Evolutionary conservation across 2,113 vertebrate species (phyloP).

Genomic region (Epinephelus moara): DNA sequence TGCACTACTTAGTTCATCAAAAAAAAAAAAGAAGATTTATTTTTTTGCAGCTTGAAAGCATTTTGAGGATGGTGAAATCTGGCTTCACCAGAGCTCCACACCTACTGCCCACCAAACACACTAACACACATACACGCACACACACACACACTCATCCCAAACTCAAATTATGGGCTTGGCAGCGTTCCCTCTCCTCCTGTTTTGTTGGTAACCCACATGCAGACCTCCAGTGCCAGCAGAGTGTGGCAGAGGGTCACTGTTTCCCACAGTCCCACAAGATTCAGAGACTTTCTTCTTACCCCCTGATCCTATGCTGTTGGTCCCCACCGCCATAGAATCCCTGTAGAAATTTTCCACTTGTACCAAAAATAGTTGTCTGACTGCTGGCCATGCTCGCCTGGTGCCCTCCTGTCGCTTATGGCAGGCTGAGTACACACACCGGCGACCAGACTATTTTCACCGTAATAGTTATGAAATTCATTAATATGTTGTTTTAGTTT

Average conservation of each 20-base stretch:
- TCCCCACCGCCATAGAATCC: conserved; percentile 55
- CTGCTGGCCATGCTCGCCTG: conserved; percentile 52
- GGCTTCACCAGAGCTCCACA: conserved; percentile 29
- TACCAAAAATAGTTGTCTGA: conserved; percentile 77
- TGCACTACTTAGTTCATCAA: not conserved
- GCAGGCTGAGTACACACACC: conserved; percentile 56
- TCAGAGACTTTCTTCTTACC: conserved; percentile 68
- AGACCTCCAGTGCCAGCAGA: conserved; percentile 70
- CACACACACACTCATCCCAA: conserved; percentile 54
- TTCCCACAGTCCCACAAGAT: conserved; percentile 68
- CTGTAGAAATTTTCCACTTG: conserved; percentile 76
- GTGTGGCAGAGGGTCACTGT: conserved; percentile 76
- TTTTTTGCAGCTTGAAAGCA: conserved; percentile 28
- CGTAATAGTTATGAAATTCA: conserved; percentile 62
- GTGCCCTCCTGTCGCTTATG: conserved; percentile 74
- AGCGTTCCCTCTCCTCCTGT: conserved; percentile 59
- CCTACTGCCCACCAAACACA: conserved; percentile 56
- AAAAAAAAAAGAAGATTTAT: not conserved
- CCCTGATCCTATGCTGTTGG: conserved; percentile 63
- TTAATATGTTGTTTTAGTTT: conserved; percentile 52
- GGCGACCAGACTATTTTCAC: conserved; percentile 57
- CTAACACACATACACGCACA: not conserved
- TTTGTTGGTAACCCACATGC: conserved; percentile 79
- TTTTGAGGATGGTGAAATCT: conserved; percentile 54
- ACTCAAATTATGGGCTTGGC: conserved; percentile 73